Conservation (phyloP, 2,888 invertebrate species). For the Eristalis pertinax region DNA sequence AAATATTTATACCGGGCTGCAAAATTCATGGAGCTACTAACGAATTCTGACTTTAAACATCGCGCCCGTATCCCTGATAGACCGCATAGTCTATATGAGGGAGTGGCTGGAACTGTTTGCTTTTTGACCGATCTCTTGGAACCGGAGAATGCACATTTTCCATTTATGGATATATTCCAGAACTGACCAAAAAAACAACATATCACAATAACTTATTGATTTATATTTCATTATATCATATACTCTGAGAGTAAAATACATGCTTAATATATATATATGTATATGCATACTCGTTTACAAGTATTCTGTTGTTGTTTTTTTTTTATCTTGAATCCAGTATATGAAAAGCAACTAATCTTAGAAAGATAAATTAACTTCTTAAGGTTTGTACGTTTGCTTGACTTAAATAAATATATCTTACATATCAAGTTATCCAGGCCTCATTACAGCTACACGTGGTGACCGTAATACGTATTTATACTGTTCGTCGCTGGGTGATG, state of each 20-base stretch:
- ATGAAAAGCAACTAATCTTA: not conserved
- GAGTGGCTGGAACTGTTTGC: constrained; percentile 92
- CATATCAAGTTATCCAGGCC: not conserved
- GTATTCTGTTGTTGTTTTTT: constrained; percentile 22
- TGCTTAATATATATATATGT: constrained; percentile 32
- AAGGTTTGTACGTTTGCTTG: constrained; percentile 61
- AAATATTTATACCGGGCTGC: constrained; percentile 89
- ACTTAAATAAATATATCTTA: constrained; percentile 64
- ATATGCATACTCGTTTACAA: constrained; percentile 42
- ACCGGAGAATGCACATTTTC: constrained; percentile 89
- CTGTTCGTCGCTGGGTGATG: constrained; percentile 43
- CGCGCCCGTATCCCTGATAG: constrained; percentile 89
- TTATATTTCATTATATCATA: constrained; percentile 42
- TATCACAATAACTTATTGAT: constrained; percentile 25
- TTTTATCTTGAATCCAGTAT: not conserved
- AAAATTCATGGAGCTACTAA: constrained; percentile 89
- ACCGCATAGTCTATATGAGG: constrained; percentile 92
- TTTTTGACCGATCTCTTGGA: constrained; percentile 89
- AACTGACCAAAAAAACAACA: constrained; percentile 44
- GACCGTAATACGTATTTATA: constrained; percentile 45
- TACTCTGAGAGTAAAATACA: constrained; percentile 53
- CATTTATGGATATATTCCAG: constrained; percentile 88
- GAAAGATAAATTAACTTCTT: not conserved
- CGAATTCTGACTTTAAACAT: constrained; percentile 85
- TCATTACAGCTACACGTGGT: constrained; percentile 43